Percentiles rank a stretch among this genome's conserved stretches.
Evolutionary conservation across 2,888 invertebrate genomes (phyloP).

Genomic region (Tethea ocularis): DNA sequence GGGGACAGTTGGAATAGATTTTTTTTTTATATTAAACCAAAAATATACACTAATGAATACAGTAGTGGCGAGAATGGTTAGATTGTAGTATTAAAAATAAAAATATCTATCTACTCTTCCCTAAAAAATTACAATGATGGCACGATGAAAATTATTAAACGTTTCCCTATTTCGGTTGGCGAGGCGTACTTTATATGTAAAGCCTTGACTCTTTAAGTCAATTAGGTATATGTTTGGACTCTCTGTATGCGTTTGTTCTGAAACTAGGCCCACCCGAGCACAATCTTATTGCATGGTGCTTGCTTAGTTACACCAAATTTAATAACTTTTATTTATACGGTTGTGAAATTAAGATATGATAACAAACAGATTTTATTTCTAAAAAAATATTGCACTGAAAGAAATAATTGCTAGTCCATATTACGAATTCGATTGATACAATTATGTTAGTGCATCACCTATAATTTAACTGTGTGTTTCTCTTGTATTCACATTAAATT

Average conservation of each 20-base stretch:
- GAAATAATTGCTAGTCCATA: conserved; percentile 60
- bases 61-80: conserved; percentile 36
- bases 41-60: conserved; percentile 50
- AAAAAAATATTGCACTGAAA: conserved; percentile 37
- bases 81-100: conserved; percentile 38
- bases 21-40: conserved; percentile 55
- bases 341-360: conserved; percentile 72
- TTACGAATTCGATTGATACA: conserved; percentile 1
- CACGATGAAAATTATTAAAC: conserved; percentile 20
- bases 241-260: conserved; percentile 21
- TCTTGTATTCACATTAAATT: neutral
- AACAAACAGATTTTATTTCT: conserved; percentile 53
- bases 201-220: neutral
- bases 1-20: conserved; percentile 30
- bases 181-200: neutral
- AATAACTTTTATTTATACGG: conserved; percentile 63
- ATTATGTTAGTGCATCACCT: neutral
- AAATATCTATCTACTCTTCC: conserved; percentile 35
- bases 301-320: conserved; percentile 45
- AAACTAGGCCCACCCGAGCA: conserved; percentile 60
- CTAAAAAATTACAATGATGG: conserved; percentile 31
- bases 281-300: conserved; percentile 65
- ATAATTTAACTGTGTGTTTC: conserved; percentile 20
- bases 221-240: neutral
- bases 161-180: neutral